Percentiles rank a stretch among this genome's conserved stretches.
phyloP scores from a whole-genome alignment of 1,140 invertebrate genomes.

The Bradysia coprophila region DNA sequence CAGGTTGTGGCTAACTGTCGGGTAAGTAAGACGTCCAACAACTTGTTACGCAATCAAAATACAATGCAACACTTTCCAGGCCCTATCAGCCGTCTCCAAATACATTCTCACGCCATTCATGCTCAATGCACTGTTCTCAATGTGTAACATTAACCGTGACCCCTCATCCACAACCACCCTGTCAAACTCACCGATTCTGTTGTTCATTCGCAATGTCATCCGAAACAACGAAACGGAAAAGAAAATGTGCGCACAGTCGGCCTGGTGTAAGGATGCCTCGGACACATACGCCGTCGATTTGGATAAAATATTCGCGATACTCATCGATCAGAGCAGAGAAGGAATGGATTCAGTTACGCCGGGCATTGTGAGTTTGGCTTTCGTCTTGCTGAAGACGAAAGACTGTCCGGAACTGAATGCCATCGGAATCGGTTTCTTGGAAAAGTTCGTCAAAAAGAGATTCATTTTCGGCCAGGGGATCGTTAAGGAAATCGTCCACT shows the following conservation, averaged over 20 bases:
- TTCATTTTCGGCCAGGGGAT: conserved; percentile 20
- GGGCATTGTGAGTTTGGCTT: conserved; percentile 15
- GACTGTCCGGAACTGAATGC: conserved; percentile 11
- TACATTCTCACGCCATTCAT: conserved; percentile 17
- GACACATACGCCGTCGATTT: conserved; percentile 16
- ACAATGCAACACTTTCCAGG: no score
- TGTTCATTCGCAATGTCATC: conserved; percentile 18
- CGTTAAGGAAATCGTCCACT: conserved; percentile 14
- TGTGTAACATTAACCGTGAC: conserved; percentile 17
- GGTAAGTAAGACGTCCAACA: no score
- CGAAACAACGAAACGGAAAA: conserved; percentile 17
- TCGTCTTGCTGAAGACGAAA: conserved; percentile 14
- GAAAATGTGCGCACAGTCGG: conserved; percentile 12
- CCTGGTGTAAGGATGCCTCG: conserved; percentile 19
- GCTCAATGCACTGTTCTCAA: conserved; percentile 17
- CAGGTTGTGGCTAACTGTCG: neutral
- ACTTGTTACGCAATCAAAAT: no score
- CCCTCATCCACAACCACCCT: conserved; percentile 11
- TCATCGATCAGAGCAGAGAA: conserved; percentile 20
- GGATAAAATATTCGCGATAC: conserved; percentile 15
- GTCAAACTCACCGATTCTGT: conserved; percentile 13
- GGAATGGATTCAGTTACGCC: conserved; percentile 21
- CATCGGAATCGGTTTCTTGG: conserved; percentile 15
- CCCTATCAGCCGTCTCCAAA: neutral
- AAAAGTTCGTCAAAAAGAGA: conserved; percentile 16